Evolutionary conservation across 1,140 invertebrate species (phyloP).

Genomic region (Laupala kohalensis): DNA sequence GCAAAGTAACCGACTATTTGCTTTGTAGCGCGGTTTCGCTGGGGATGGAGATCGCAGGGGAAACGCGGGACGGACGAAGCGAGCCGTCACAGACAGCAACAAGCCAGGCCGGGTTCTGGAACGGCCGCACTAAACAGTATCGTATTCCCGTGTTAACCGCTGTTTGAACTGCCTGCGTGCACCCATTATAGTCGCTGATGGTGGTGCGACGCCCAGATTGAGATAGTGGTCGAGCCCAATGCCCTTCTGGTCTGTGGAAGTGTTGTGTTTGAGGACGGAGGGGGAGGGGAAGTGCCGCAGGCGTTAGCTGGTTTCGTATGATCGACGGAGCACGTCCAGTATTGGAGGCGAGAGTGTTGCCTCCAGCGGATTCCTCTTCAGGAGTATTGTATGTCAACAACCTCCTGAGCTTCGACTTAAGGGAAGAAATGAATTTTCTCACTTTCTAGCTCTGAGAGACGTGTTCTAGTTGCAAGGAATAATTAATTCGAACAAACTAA

Average conservation of each 20-base stretch:
- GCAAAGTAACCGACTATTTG: too few relatives aligned
- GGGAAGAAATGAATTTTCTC: too few relatives aligned
- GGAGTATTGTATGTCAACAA: too few relatives aligned
- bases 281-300: not conserved
- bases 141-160: not conserved
- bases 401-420: too few relatives aligned
- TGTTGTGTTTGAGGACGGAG: not conserved
- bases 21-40: too few relatives aligned
- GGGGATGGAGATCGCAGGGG: too few relatives aligned
- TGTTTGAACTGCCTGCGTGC: not conserved
- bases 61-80: too few relatives aligned
- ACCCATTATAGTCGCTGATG: not conserved
- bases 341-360: not conserved
- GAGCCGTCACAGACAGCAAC: not conserved
- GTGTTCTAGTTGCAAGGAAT: too few relatives aligned
- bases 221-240: not conserved
- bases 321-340: not conserved
- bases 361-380: not conserved
- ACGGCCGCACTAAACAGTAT: not conserved
- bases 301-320: too few relatives aligned
- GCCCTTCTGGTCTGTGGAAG: too few relatives aligned
- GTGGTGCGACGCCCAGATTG: not conserved
- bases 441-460: too few relatives aligned
- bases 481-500: too few relatives aligned
- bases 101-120: not conserved